Conservation (phyloP, 2,113 vertebrate species). For the Tonatia bakeri region DNA sequence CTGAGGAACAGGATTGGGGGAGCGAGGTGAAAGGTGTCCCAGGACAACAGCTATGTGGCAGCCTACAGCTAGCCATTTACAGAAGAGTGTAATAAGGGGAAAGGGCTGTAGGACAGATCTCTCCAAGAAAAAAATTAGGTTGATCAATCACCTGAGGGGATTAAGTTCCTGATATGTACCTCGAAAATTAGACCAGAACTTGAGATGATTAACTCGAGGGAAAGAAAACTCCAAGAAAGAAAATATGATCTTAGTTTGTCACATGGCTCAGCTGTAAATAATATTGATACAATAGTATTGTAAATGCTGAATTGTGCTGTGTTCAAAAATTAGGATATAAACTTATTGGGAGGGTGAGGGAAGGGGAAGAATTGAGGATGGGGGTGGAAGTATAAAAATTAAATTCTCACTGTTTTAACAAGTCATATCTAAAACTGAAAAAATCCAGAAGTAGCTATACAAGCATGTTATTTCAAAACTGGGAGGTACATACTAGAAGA, state of each 20-base stretch:
- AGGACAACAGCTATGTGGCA: fast-evolving
- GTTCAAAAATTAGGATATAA: neutral
- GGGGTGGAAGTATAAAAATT: neutral
- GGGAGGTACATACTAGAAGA: neutral
- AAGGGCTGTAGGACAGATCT: neutral
- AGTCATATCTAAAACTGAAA: neutral
- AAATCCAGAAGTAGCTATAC: slow-evolving; percentile 20
- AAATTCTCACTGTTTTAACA: slow-evolving; percentile 23
- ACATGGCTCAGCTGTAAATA: neutral
- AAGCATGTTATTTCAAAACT: slow-evolving; percentile 27
- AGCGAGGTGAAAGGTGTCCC: neutral
- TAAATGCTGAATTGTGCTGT: neutral
- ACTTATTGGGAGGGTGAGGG: neutral
- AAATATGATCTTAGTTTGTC: neutral
- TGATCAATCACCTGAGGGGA: neutral
- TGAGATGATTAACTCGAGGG: neutral
- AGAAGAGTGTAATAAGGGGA: neutral
- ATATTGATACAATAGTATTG: neutral
- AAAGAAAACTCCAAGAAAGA: slow-evolving; percentile 18
- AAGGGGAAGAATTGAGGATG: neutral
- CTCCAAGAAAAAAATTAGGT: neutral
- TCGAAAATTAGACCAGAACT: neutral
- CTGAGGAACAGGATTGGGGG: neutral
- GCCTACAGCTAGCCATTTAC: neutral
- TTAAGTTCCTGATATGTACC: neutral